phyloP scores from a whole-genome alignment of 2,888 invertebrate genomes.

The Leptopilina syphax region DNA sequence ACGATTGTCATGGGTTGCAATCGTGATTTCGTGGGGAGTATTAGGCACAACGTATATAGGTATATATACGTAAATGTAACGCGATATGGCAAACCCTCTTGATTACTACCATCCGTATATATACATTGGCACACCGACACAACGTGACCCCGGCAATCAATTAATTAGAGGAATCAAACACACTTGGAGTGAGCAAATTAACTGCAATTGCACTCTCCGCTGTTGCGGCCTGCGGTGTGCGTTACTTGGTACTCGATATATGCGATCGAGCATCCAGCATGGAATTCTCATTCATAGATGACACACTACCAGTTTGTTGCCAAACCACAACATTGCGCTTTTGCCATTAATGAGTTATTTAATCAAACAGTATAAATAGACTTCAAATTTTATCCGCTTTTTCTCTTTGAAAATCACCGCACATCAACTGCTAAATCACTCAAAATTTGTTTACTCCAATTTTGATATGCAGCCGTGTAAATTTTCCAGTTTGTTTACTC shows the following conservation, averaged over 20 bases:
- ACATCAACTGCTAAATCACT: not conserved
- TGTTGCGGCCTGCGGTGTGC: conserved; percentile 71
- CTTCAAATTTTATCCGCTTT: not conserved
- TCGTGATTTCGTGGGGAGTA: too few relatives aligned
- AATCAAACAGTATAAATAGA: conserved; percentile 6
- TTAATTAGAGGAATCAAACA: conserved; percentile 77
- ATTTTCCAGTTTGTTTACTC: too few relatives aligned
- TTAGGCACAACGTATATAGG: not conserved
- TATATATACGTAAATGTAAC: not conserved
- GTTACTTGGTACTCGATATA: conserved; percentile 49
- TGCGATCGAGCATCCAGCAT: conserved; percentile 48
- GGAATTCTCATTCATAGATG: conserved; percentile 64
- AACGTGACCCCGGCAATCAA: conserved; percentile 74
- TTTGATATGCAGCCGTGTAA: not conserved
- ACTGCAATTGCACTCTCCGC: conserved; percentile 76
- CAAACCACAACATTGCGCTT: conserved; percentile 17
- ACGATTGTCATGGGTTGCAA: too few relatives aligned
- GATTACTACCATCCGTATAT: conserved; percentile 72
- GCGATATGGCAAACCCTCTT: conserved; percentile 65
- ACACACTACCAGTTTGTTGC: conserved; percentile 23
- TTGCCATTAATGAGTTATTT: conserved; percentile 13
- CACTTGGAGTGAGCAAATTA: conserved; percentile 77
- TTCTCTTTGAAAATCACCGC: not conserved
- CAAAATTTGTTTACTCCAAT: not conserved
- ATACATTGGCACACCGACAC: conserved; percentile 61